Base-by-base conservation (phyloP, 2,797 vertebrate species). In the Craterocephalus amniculus region DNA sequence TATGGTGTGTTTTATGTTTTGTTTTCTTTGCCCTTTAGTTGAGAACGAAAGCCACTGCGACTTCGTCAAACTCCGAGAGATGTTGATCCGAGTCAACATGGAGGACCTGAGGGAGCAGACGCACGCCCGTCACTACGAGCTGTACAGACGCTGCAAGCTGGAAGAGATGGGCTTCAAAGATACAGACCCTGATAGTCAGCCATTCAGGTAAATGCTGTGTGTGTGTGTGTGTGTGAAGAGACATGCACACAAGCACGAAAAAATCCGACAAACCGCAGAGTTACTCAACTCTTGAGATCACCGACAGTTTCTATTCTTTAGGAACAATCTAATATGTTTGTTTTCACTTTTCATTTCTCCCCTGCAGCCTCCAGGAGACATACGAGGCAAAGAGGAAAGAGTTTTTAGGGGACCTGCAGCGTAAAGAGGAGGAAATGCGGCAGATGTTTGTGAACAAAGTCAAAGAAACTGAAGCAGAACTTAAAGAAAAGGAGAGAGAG, bases 101-200 rank as follows among this genome's bases (percentile, higher is more conserved):
- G 98, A 99, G 90, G 98, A 99, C 40, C 95, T 99, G 35, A 90
- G 98, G 6, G 98, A 99, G 85, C 98, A 99, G 93, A 99, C 98
- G 0, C 98, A 99, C 72, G 95, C 95, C 1, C 96, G 98, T 59
- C 98, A 99, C 92, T 99, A 99, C 0, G 98, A 99, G 92, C 95
- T 99, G 10, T 99, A 99, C 91, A 87, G 98, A 20, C 94, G 98
- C 89, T 99, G 98, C 84, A 99, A 99, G 18, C 92, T 99, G 85
- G 98, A 99, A 81, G 97, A 99, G 92, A 99, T 99, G 97, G 98
- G 98, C 69, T 99, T 99, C 88, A 98, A 97, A 90, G 98, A 99
- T 85, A 98, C 97, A 0, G 98, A 99, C 26, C 97, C 97, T 0
- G 98, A 99, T 92, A 97, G 93, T 87, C 96, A 99, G 87, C 98